Conservation (phyloP, 2,888 invertebrate genomes). For the Oxytorus armatus region DNA sequence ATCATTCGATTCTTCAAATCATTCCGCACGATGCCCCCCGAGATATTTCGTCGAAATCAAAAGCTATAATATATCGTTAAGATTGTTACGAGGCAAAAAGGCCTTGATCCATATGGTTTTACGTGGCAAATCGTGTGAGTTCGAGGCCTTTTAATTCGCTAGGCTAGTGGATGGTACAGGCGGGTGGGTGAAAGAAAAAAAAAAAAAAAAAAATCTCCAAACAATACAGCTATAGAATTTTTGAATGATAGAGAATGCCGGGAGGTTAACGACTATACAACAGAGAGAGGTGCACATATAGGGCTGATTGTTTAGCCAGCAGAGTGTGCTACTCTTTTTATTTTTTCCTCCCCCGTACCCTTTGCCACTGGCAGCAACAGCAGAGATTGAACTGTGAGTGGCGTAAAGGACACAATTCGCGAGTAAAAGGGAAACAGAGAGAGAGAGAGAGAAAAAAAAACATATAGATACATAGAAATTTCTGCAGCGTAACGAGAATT, state of each 20-base stretch:
- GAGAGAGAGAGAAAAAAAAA: neutral
- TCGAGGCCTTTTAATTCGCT: too few species aligned
- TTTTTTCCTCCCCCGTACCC: constrained; percentile 21
- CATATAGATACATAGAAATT: constrained; percentile 9
- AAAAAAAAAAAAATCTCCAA: neutral
- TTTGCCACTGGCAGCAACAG: constrained; percentile 1
- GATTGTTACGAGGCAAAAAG: neutral
- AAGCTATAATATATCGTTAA: neutral
- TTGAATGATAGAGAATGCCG: neutral
- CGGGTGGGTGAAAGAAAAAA: too few species aligned
- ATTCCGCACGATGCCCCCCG: neutral
- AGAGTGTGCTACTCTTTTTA: constrained; percentile 25
- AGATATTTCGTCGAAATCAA: neutral
- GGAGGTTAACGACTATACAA: constrained; percentile 26
- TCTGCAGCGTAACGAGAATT: constrained; percentile 57
- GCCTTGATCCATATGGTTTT: neutral
- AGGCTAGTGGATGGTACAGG: too few species aligned
- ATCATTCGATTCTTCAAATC: constrained; percentile 31
- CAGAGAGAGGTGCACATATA: constrained; percentile 12
- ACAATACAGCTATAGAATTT: neutral
- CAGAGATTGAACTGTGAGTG: constrained; percentile 2
- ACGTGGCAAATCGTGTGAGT: too few species aligned
- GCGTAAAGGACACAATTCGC: constrained; percentile 17
- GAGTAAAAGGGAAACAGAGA: neutral
- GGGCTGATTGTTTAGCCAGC: constrained; percentile 48